Evolutionary conservation across 2,888 invertebrate species (phyloP).

Genomic region (Congeria kusceri): DNA sequence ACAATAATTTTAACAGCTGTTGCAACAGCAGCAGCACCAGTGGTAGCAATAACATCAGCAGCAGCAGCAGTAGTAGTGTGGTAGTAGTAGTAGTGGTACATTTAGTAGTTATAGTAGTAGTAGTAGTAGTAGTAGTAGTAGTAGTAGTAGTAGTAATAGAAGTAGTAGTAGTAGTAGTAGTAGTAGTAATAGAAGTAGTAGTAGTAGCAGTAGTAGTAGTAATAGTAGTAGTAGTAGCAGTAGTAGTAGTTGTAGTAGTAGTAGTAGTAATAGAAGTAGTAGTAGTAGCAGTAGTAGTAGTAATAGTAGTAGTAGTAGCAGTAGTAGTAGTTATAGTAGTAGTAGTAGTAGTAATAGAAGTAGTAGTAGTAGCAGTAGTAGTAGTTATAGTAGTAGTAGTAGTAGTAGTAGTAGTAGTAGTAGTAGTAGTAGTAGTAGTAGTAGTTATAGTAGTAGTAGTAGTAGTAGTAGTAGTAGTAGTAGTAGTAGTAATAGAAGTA

Average conservation of each 20-base stretch:
- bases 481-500: no score
- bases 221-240: constrained; percentile 23
- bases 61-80: no score
- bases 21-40: no score
- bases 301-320: constrained; percentile 27
- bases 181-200: constrained; percentile 35
- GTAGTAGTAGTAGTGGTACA: no score
- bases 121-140: no score
- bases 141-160: background rate
- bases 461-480: no score
- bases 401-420: constrained; percentile 20
- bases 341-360: constrained; percentile 13
- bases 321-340: constrained; percentile 22
- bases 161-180: constrained; percentile 27
- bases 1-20: no score
- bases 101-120: no score
- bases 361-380: constrained; percentile 2
- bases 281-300: constrained; percentile 38
- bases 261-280: constrained; percentile 38
- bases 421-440: no score
- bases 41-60: no score
- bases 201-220: constrained; percentile 32
- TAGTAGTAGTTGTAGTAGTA: constrained; percentile 33
- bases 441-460: no score
- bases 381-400: constrained; percentile 25